Conservation (phyloP, 2,113 vertebrate species). For the Oceanites oceanicus region DNA sequence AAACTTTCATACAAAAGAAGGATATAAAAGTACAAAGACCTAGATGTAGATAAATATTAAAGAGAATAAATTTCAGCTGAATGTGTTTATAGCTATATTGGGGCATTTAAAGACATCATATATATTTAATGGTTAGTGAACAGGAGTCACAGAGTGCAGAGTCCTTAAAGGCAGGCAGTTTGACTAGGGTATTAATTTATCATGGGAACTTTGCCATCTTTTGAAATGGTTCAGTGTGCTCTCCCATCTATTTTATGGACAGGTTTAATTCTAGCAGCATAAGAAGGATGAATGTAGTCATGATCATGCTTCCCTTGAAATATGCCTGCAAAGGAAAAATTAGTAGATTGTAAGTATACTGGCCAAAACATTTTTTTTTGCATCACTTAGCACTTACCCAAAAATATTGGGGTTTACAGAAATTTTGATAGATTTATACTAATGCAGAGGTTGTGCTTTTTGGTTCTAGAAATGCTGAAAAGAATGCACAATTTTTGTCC, state of each 20-base stretch:
- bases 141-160: background rate
- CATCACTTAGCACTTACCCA: background rate
- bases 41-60: background rate
- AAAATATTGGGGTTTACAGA: background rate
- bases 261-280: conserved; percentile 6
- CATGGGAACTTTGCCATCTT: background rate
- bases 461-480: background rate
- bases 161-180: background rate
- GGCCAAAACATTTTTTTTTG: background rate
- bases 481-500: background rate
- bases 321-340: background rate
- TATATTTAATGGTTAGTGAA: background rate
- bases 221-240: background rate
- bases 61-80: background rate
- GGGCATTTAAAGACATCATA: background rate
- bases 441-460: background rate
- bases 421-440: background rate
- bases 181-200: background rate
- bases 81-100: background rate
- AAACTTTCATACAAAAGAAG: background rate
- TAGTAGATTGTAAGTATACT: background rate
- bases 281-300: background rate
- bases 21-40: background rate
- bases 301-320: background rate
- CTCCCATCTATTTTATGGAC: background rate